A percentile compares a stretch with the other conserved stretches of the same genome.
Conservation (phyloP, 2,888 invertebrate genomes). For the Pristionchus fissidentatus region DNA sequence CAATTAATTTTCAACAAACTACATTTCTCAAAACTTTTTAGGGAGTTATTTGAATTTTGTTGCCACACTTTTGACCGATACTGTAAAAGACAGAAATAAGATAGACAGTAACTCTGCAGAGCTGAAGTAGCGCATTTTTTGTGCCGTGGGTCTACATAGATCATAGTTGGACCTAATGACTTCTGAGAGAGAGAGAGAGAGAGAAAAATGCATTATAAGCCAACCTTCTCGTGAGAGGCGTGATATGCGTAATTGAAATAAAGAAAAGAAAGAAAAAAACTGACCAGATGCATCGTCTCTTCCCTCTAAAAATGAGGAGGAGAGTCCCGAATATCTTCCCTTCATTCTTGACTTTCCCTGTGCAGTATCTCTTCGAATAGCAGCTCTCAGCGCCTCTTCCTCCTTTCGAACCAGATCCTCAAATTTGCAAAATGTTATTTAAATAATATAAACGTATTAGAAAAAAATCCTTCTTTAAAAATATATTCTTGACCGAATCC, state of each 20-base stretch:
- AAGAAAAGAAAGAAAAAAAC: not conserved
- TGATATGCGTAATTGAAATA: not conserved
- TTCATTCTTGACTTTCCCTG: constrained; percentile 80
- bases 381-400: constrained; percentile 92
- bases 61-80: too few relatives aligned
- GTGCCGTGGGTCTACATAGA: too few relatives aligned
- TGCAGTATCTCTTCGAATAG: constrained; percentile 84
- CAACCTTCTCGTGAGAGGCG: not conserved
- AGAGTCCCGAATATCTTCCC: constrained; percentile 78
- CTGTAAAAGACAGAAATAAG: too few relatives aligned
- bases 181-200: too few relatives aligned
- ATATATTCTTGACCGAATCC: too few relatives aligned
- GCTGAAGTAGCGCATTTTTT: too few relatives aligned
- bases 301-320: constrained; percentile 67
- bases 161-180: too few relatives aligned
- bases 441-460: not conserved
- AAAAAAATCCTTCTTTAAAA: not conserved
- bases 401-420: constrained; percentile 84
- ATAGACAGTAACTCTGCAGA: too few relatives aligned
- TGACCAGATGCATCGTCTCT: constrained; percentile 55
- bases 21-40: too few relatives aligned
- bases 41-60: too few relatives aligned
- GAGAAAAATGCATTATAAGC: too few relatives aligned
- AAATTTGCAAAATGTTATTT: not conserved
- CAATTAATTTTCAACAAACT: too few relatives aligned